phyloP scores from a whole-genome alignment of 1,140 invertebrate species.

The Hypsibius dujardini region DNA sequence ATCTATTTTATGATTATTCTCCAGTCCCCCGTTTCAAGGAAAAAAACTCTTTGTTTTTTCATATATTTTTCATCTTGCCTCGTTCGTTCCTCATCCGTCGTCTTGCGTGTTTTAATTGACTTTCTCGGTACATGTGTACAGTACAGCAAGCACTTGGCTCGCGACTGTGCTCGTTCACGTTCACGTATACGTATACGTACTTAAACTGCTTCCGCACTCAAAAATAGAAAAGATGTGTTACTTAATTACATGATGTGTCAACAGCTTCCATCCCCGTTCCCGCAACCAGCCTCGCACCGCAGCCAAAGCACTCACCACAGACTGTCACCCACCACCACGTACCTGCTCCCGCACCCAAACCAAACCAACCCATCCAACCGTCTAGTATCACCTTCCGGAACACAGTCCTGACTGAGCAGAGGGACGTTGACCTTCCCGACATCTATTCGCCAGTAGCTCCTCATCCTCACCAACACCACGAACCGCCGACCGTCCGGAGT shows the following conservation, averaged over 20 bases:
- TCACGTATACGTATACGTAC: too few relatives aligned
- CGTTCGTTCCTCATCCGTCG: too few relatives aligned
- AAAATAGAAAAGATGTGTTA: too few relatives aligned
- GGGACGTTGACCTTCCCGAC: neutral
- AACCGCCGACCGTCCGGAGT: neutral
- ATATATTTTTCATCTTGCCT: too few relatives aligned
- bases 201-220: too few relatives aligned
- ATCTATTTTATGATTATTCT: too few relatives aligned
- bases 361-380: constrained; percentile 3
- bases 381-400: neutral
- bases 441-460: neutral
- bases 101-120: too few relatives aligned
- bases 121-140: too few relatives aligned
- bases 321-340: neutral
- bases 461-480: neutral
- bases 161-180: too few relatives aligned
- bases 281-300: neutral
- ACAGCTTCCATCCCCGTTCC: constrained; percentile 8
- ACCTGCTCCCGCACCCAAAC: neutral
- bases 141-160: too few relatives aligned
- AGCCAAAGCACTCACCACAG: neutral
- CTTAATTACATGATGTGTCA: constrained; percentile 9
- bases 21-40: too few relatives aligned
- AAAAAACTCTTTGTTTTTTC: too few relatives aligned
- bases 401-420: constrained; percentile 3